These are phyloP conservation scores for Telmatochromis brachygnathus DNA, from an alignment of 2,113 vertebrate genomes.

Conservation along the genomic window DNA sequence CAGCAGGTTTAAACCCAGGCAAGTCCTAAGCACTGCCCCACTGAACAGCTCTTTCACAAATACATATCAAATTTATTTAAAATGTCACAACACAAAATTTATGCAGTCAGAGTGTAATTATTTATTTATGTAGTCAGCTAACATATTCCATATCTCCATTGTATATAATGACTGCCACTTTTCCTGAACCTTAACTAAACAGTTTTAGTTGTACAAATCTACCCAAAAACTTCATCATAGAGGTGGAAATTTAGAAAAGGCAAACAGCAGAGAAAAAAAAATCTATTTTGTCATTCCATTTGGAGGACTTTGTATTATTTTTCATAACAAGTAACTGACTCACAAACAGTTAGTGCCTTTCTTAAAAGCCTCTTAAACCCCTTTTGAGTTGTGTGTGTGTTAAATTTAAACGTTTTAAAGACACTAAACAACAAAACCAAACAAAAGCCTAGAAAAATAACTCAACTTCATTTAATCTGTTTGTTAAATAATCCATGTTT, in stretches of 20 bases:
- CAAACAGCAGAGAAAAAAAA: not conserved
- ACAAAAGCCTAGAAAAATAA: not conserved
- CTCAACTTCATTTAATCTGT: not conserved
- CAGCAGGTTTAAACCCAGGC: not conserved
- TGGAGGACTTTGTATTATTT: not conserved
- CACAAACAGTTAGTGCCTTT: not conserved
- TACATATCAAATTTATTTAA: not conserved
- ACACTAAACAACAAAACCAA: not conserved
- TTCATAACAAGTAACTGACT: not conserved
- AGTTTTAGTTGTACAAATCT: not conserved
- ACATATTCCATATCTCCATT: not conserved
- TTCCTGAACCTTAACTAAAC: rapidly evolving
- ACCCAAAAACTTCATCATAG: not conserved
- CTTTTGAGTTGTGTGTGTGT: rapidly evolving
- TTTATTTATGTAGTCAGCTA: not conserved
- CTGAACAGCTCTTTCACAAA: not conserved
- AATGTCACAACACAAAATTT: rapidly evolving
- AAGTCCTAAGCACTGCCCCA: not conserved
- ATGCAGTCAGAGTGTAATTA: not conserved
- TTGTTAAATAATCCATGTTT: not conserved
- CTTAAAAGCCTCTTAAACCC: not conserved
- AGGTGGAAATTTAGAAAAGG: not conserved
- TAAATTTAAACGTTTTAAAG: not conserved
- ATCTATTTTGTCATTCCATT: not conserved
- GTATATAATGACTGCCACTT: rapidly evolving